Percentiles rank a stretch among this genome's conserved stretches.
These are phyloP conservation scores for Eupristina koningsbergeri DNA, from an alignment of 1,140 invertebrate species.

Conservation along the genomic window DNA sequence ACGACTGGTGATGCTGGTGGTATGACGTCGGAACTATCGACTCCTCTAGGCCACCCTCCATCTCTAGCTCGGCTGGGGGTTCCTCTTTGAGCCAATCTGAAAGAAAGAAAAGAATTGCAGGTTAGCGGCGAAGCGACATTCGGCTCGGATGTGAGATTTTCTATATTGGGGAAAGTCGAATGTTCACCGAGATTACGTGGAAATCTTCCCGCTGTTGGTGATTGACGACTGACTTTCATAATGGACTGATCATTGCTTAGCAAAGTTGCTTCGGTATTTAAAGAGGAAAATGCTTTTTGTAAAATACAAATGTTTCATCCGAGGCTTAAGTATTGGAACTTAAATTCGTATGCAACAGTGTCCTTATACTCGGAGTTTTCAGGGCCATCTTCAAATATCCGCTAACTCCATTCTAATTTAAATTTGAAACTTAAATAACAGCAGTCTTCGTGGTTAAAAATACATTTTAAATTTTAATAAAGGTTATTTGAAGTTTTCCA, in stretches of 20 bases:
- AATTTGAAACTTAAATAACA: too few relatives aligned
- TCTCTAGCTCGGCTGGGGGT: background rate
- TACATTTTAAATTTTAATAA: too few relatives aligned
- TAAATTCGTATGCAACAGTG: too few relatives aligned
- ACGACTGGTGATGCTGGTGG: background rate
- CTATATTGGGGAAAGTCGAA: background rate
- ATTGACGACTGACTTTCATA: background rate
- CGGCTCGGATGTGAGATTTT: background rate
- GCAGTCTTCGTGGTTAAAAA: too few relatives aligned
- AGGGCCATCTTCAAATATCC: too few relatives aligned
- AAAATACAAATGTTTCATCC: too few relatives aligned
- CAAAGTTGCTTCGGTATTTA: background rate
- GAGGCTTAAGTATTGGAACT: too few relatives aligned
- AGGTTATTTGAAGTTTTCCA: too few relatives aligned
- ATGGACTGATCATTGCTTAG: background rate
- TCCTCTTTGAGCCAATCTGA: conserved; percentile 30
- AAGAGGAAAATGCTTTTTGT: too few relatives aligned
- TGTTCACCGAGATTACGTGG: background rate
- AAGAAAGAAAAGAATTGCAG: conserved; percentile 10
- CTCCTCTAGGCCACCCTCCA: background rate
- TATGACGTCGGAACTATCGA: background rate
- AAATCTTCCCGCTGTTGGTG: background rate
- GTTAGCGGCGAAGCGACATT: background rate
- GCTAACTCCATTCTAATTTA: too few relatives aligned
- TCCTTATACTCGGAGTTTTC: too few relatives aligned